Evolutionary conservation across 2,888 invertebrate species (phyloP).

Genomic region (Psococerastis gibbosa): DNA sequence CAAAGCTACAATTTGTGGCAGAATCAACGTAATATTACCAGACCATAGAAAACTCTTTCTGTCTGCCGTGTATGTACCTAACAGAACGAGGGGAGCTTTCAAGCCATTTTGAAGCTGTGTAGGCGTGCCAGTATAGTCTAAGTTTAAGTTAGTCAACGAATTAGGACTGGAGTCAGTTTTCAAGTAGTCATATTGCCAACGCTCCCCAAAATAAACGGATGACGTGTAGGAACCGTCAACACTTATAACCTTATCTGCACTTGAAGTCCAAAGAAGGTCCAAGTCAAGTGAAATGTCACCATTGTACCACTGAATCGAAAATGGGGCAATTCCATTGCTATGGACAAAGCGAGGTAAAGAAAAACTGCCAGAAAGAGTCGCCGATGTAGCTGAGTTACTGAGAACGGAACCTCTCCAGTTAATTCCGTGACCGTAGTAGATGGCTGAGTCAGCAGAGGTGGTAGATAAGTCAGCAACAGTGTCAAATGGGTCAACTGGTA

Average conservation of each 20-base stretch:
- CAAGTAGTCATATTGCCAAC: background rate
- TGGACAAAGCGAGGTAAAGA: constrained; percentile 10
- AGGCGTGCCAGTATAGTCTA: background rate
- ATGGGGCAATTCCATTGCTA: background rate
- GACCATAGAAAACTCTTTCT: background rate
- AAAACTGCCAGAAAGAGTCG: constrained; percentile 11
- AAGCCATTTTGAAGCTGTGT: background rate
- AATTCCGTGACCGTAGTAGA: constrained; percentile 4
- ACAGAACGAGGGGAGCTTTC: background rate
- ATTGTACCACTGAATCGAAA: background rate
- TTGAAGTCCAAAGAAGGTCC: constrained; percentile 6
- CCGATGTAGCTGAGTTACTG: background rate
- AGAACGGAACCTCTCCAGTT: constrained; percentile 9
- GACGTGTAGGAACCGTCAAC: constrained; percentile 1
- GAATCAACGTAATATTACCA: background rate
- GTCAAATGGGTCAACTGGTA: constrained; percentile 5
- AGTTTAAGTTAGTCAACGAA: background rate
- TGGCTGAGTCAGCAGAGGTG: background rate
- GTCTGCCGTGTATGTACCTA: background rate
- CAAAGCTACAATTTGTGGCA: background rate
- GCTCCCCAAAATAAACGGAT: constrained; percentile 1
- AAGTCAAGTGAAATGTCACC: background rate
- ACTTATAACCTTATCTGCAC: background rate
- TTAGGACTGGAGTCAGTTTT: background rate
- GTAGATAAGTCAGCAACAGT: background rate